phyloP scores from a whole-genome alignment of 2,797 vertebrate species.

The Babyrousa celebensis region DNA sequence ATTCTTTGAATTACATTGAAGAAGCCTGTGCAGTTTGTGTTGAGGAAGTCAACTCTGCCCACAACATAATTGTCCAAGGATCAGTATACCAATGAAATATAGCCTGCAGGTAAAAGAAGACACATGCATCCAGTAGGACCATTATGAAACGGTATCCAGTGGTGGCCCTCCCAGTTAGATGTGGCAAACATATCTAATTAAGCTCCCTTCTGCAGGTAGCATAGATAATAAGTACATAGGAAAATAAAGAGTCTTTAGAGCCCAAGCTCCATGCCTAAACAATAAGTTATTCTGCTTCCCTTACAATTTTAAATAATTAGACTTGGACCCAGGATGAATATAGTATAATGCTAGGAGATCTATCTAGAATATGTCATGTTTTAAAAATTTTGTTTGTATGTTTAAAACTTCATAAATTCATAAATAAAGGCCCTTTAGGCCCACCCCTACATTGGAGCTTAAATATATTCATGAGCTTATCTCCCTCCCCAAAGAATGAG shows the following conservation, averaged over 20 bases:
- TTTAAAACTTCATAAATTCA: background rate
- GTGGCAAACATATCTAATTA: background rate
- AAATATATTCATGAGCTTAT: background rate
- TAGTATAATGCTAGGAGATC: background rate
- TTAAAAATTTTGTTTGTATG: background rate
- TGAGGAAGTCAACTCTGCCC: background rate
- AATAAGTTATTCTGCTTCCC: background rate
- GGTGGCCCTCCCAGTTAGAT: background rate
- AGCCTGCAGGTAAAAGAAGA: background rate
- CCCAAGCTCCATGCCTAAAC: background rate
- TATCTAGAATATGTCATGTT: background rate
- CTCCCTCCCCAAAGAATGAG: background rate
- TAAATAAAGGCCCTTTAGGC: background rate
- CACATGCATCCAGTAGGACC: background rate
- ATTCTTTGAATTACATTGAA: background rate
- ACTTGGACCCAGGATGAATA: background rate
- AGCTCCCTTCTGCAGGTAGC: background rate
- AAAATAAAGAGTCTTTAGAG: background rate
- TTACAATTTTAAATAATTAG: background rate
- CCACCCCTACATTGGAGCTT: background rate
- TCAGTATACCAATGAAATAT: background rate
- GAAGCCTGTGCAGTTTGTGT: background rate
- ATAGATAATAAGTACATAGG: background rate
- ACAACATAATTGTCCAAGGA: constrained; percentile 9
- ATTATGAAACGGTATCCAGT: background rate